phyloP scores from a whole-genome alignment of 2,113 vertebrate genomes.

The Mustelus asterias region DNA sequence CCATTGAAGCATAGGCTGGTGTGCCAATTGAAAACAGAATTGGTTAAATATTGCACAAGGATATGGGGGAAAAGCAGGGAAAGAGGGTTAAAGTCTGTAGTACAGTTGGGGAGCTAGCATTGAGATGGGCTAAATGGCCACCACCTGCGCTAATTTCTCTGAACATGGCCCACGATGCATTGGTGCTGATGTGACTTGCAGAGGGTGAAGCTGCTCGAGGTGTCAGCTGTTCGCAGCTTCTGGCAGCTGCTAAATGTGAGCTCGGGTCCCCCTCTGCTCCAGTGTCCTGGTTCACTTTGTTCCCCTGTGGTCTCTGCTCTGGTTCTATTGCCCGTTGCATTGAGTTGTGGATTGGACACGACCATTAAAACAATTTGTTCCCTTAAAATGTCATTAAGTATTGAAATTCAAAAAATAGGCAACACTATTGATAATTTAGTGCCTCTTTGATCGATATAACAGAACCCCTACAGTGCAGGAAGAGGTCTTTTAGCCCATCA shows the following conservation, averaged over 20 bases:
- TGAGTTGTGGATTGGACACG: not conserved
- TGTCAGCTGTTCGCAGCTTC: not conserved
- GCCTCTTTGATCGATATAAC: not conserved
- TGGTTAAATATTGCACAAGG: not conserved
- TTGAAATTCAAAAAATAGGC: not conserved
- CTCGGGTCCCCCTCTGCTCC: not conserved
- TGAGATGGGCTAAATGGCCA: not conserved
- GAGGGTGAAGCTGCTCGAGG: not conserved
- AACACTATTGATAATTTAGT: not conserved
- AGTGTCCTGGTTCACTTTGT: not conserved
- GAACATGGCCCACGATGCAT: not conserved
- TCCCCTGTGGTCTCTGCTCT: not conserved
- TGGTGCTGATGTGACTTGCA: not conserved
- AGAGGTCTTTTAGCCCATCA: no score
- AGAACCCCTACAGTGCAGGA: no score
- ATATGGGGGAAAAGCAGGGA: not conserved
- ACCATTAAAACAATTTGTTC: not conserved
- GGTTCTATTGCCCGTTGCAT: not conserved
- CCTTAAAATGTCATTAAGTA: not conserved
- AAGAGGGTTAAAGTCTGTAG: not conserved
- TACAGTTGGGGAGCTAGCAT: not conserved
- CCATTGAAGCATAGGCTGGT: not conserved
- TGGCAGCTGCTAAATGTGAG: not conserved
- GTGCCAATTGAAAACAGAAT: not conserved
- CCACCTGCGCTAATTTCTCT: not conserved